Conservation (phyloP, 2,797 vertebrate genomes). For the Rhinella marina region DNA sequence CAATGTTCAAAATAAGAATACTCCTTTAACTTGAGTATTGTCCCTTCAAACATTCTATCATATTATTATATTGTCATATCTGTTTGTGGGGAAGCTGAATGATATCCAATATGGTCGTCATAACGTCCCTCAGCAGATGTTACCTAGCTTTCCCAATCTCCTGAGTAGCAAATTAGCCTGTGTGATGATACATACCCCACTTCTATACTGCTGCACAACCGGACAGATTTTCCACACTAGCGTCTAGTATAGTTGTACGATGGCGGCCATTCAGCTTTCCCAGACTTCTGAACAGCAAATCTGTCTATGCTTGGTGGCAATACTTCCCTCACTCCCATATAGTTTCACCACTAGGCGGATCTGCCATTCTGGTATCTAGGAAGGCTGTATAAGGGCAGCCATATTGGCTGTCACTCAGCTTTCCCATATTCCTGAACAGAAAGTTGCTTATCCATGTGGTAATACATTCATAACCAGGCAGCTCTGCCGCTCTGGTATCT, state of each 20-base stretch:
- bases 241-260: neutral
- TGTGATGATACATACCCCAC: neutral
- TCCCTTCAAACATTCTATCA: too few relatives aligned
- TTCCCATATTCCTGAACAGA: neutral
- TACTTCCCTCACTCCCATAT: too few relatives aligned
- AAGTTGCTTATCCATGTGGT: neutral
- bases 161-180: neutral
- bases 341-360: too few relatives aligned
- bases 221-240: neutral
- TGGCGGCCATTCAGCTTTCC: neutral
- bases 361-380: neutral
- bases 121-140: too few relatives aligned
- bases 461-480: neutral
- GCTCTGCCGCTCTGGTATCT: neutral
- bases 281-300: neutral
- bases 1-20: too few relatives aligned
- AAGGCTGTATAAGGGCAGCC: neutral
- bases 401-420: neutral
- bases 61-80: too few relatives aligned
- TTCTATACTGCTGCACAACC: neutral
- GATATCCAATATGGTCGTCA: too few relatives aligned
- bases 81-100: too few relatives aligned
- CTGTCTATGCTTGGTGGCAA: neutral
- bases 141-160: too few relatives aligned
- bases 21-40: too few relatives aligned